Percentiles rank a stretch among this genome's conserved stretches.
phyloP scores from a whole-genome alignment of 2,113 vertebrate genomes.

The Penelope pileata region DNA sequence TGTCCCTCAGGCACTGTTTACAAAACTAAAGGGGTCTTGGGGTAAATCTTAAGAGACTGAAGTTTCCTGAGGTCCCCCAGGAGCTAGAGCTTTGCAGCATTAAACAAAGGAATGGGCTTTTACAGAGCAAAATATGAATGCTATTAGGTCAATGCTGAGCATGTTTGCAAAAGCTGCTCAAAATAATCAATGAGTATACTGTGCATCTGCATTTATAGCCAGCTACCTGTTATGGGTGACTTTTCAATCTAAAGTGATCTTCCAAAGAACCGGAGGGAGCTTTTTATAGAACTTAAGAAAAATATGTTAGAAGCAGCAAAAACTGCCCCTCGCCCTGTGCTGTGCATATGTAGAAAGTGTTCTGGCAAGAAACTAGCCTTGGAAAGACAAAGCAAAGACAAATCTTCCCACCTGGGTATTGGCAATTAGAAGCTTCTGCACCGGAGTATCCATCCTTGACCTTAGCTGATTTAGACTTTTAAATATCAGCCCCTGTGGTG shows the following conservation, averaged over 20 bases:
- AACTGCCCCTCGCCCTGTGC: not conserved
- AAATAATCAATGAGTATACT: not conserved
- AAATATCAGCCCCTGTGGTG: not conserved
- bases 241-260: conserved; percentile 28
- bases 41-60: not conserved
- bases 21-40: not conserved
- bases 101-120: not conserved
- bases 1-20: not conserved
- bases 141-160: not conserved
- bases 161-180: conserved; percentile 1
- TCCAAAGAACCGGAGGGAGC: not conserved
- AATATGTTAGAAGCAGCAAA: not conserved
- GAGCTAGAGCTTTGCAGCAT: not conserved
- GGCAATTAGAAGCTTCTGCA: conserved; percentile 46
- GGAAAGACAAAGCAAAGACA: conserved; percentile 38
- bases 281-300: not conserved
- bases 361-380: not conserved
- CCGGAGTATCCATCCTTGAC: conserved; percentile 35
- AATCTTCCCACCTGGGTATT: conserved; percentile 25
- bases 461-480: conserved; percentile 57
- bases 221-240: not conserved
- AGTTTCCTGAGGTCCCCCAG: not conserved
- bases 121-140: not conserved
- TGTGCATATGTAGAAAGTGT: not conserved
- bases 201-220: not conserved